Base-by-base conservation (phyloP, 2,113 vertebrate species). In the Etheostoma spectabile region DNA sequence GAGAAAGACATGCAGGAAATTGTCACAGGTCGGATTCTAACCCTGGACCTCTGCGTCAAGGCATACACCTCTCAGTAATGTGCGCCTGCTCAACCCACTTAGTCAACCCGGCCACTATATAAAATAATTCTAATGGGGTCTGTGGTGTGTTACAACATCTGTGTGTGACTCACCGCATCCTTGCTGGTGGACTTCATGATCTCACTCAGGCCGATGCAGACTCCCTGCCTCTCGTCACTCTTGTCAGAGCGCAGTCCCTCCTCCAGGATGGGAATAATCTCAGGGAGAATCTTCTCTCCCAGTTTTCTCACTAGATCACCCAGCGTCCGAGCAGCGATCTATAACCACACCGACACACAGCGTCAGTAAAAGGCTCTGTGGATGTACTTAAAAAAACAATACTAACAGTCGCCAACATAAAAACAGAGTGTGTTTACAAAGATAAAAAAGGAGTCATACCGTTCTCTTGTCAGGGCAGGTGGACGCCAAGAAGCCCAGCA, bases 171-270 rank as follows among this genome's bases (percentile, higher is more conserved):
- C 82, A 99, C 98, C 0, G 98, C 98, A 0, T 99, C 98, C 86
- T 95, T 97, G 95, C 98, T 99, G 88, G 98, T 99, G 57, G 98
- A 99, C 89, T 99, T 99, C 98, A 99, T 99, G 88, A 99, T 99
- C 94, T 99, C 98, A 0, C 98, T 99, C 80, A 99, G 91, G 12
- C 98, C 98, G 0, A 99, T 98, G 91, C 98, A 99, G 77, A 99
- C 98, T 0, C 98, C 98, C 93, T 99, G 98, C 78, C 98, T 95
- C 95, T 99, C 97, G 0, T 99, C 98, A 0, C 98, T 99, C 94
- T 99, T 99, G 71, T 96, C 97, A 0, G 98, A 99, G 76, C 96
- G 95, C 71, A 99, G 93, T 4, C 98, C 96, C 45, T 97, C 96
- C 86, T 99, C 98, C 82, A 99, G 95, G 93, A 99, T 99, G 72